phyloP scores from a whole-genome alignment of 2,888 invertebrate genomes.

The Archips xylosteana region DNA sequence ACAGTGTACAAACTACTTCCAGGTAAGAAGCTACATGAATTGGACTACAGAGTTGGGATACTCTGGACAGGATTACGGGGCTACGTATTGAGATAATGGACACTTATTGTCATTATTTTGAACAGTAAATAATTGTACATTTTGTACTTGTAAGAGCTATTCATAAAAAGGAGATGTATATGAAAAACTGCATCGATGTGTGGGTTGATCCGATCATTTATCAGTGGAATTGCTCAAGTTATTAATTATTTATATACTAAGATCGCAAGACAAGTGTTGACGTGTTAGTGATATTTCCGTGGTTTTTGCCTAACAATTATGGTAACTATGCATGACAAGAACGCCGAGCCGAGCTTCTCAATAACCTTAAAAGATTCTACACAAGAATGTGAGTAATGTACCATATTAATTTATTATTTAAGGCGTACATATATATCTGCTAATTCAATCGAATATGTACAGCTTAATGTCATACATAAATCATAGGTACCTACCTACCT shows the following conservation, averaged over 20 bases:
- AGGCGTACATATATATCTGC: neutral
- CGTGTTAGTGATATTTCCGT: slow-evolving; percentile 30
- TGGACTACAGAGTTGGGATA: too few species aligned
- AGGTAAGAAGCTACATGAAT: too few species aligned
- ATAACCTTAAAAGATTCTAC: slow-evolving; percentile 18
- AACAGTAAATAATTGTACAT: too few species aligned
- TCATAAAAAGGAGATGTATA: too few species aligned
- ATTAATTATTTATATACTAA: slow-evolving; percentile 33
- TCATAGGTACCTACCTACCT: too few species aligned
- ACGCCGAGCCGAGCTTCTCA: slow-evolving; percentile 2
- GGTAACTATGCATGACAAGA: slow-evolving; percentile 28
- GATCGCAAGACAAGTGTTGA: slow-evolving; percentile 23
- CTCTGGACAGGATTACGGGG: too few species aligned
- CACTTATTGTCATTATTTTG: too few species aligned
- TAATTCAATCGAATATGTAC: neutral
- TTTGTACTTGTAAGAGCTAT: too few species aligned
- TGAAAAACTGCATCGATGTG: neutral
- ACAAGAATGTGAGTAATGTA: slow-evolving; percentile 2
- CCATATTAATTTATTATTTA: neutral
- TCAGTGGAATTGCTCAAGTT: slow-evolving; percentile 18
- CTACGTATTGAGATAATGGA: too few species aligned
- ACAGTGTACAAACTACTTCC: too few species aligned
- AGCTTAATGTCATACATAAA: too few species aligned
- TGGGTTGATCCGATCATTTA: slow-evolving; percentile 5
- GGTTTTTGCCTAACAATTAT: slow-evolving; percentile 27